Conservation (phyloP, 2,797 vertebrate genomes). For the Crenichthys baileyi region DNA sequence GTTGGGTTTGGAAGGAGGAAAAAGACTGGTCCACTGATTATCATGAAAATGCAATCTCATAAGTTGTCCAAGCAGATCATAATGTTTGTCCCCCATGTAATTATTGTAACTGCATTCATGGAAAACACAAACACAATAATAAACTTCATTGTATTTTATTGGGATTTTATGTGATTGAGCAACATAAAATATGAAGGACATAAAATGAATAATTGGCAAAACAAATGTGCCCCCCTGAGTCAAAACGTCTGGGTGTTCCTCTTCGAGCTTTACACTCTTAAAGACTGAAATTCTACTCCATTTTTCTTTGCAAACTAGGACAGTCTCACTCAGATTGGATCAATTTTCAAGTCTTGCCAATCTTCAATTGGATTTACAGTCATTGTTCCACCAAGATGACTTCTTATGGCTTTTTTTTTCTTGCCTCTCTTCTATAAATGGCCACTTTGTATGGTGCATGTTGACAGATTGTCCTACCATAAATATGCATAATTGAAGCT, state of each 20-base stretch:
- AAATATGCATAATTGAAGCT: no score
- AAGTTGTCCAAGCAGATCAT: conserved; percentile 41
- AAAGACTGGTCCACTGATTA: conserved; percentile 38
- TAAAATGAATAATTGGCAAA: neutral
- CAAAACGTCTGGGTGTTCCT: neutral
- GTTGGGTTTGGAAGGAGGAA: conserved; percentile 48
- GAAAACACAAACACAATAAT: neutral
- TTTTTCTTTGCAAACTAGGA: neutral
- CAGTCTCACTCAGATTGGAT: neutral
- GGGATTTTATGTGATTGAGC: neutral
- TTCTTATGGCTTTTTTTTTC: no score
- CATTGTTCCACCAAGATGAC: no score
- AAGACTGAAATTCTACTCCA: neutral
- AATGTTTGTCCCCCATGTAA: conserved; percentile 28
- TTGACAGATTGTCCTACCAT: no score
- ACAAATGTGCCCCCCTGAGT: no score
- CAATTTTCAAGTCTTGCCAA: neutral
- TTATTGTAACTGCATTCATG: conserved; percentile 15
- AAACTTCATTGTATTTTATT: neutral
- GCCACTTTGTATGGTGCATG: no score
- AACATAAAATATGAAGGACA: neutral
- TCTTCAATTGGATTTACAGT: neutral
- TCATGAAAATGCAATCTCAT: conserved; percentile 24
- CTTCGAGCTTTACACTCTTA: neutral
- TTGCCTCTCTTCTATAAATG: no score